These are phyloP conservation scores for Hydra vulgaris DNA, from an alignment of 30 jellyfish, hydroid and myxozoan genomes.

Conservation along the genomic window DNA sequence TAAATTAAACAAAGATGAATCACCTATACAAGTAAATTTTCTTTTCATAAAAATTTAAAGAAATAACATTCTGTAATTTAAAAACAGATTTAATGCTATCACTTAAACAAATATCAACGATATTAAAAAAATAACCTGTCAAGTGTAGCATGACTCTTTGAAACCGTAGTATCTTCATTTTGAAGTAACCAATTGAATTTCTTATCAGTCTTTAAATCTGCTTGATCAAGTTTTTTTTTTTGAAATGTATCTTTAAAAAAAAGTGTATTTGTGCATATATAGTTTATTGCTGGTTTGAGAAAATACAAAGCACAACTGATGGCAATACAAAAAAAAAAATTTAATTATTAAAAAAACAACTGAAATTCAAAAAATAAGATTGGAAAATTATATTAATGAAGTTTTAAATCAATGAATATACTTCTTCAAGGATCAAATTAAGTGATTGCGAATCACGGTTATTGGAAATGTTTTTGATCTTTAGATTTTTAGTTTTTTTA, in stretches of 20 bases:
- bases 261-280: too few relatives aligned
- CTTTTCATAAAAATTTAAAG: not conserved
- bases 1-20: not conserved
- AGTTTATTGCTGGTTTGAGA: too few relatives aligned
- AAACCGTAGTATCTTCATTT: conserved; percentile 21
- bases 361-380: too few relatives aligned
- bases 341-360: too few relatives aligned
- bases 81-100: not conserved
- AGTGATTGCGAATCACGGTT: too few relatives aligned
- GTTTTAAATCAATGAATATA: too few relatives aligned
- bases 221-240: not conserved
- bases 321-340: too few relatives aligned
- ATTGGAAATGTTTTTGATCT: too few relatives aligned
- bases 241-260: conserved; percentile 19
- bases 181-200: conserved; percentile 10
- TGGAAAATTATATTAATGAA: too few relatives aligned
- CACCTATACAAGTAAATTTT: not conserved
- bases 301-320: too few relatives aligned
- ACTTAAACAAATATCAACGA: not conserved
- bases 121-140: conserved; percentile 9
- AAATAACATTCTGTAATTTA: not conserved
- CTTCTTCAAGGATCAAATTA: too few relatives aligned
- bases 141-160: not conserved
- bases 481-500: too few relatives aligned
- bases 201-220: conserved; percentile 1